These are phyloP conservation scores for Apus apus DNA, from an alignment of 2,113 vertebrate species.

Conservation along the genomic window DNA sequence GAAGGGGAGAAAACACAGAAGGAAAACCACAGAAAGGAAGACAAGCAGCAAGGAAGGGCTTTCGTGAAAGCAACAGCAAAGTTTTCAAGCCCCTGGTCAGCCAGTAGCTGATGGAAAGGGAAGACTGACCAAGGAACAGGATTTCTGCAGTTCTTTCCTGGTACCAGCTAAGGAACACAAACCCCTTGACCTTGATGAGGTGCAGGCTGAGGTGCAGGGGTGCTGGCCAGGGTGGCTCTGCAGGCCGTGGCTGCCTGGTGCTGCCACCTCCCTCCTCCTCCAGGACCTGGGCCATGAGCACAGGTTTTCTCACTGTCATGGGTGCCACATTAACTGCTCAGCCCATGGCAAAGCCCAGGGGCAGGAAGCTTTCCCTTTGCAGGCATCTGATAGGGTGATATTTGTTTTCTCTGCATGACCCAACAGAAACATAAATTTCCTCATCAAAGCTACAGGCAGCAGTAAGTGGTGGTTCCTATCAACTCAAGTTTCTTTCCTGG, in stretches of 20 bases:
- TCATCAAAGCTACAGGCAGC: neutral
- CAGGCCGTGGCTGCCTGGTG: accelerated
- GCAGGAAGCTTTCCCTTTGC: neutral
- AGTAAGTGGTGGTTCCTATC: neutral
- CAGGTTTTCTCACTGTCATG: accelerated
- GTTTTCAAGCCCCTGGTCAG: neutral
- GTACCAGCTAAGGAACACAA: accelerated
- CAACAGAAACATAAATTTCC: conserved; percentile 11
- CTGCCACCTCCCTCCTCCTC: neutral
- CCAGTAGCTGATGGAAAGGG: neutral
- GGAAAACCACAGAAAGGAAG: neutral
- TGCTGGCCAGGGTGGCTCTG: neutral
- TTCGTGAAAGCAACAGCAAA: neutral
- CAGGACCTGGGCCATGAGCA: accelerated
- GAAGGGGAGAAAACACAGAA: neutral
- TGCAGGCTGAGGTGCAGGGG: neutral
- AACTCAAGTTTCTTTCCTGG: neutral
- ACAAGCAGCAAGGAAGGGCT: neutral
- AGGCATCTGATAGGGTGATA: neutral
- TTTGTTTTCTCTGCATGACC: conserved; percentile 26
- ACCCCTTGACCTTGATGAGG: neutral
- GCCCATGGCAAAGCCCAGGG: neutral
- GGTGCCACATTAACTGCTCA: neutral
- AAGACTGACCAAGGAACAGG: accelerated
- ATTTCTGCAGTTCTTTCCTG: neutral